Base-by-base conservation (phyloP, 2,797 vertebrate genomes). In the Hippocampus kuda region DNA sequence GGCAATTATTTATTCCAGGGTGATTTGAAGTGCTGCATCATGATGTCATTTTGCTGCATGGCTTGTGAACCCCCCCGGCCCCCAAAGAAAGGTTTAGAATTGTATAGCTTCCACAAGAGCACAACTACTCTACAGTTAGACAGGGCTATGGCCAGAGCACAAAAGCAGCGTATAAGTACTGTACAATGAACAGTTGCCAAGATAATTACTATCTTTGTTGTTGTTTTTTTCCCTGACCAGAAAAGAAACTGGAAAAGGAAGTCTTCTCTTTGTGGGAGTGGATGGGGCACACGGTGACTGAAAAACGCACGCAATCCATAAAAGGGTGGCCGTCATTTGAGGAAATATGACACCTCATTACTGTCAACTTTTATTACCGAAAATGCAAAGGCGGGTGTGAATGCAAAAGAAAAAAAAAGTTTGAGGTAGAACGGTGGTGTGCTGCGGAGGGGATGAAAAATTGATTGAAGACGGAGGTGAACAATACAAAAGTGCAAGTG, bases 401-500 rank as follows among this genome's bases (percentile, higher is more conserved):
- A 82, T 81, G 84, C 79, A 79, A 82, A 82, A 85, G 81, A 81
- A 80, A 82, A 81, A 80, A 66, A 79, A 30, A 34, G 53, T 88
- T 83, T 84, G 82, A 84, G 84, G 78, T 77, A 82, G 77, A 86
- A 87, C 78, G 83, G 72, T 67, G 53, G 75, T 75, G 71, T 83
- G 82, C 81, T 79, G 86, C 83, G 81, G 83, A 86, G 75, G 84
- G 81, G 76, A 88, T 88, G 79, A 88, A 88, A 88, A 88, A 86
- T 85, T 84, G 80, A 88, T 87, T 88, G 84, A 88, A 87, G 86
- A 87, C 48, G 66, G 84, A 89, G 85, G 85, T 89, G 87, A 87
- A 89, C 87, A 86, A 85, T 87, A 78, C 72, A 69, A 87, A 84
- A 83, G 80, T 82, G 83, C 83, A 80, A 77, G 84, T 83, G 85